These are phyloP conservation scores for Drosophila ercepeae DNA, from an alignment of 1,140 invertebrate genomes.

Conservation along the genomic window DNA sequence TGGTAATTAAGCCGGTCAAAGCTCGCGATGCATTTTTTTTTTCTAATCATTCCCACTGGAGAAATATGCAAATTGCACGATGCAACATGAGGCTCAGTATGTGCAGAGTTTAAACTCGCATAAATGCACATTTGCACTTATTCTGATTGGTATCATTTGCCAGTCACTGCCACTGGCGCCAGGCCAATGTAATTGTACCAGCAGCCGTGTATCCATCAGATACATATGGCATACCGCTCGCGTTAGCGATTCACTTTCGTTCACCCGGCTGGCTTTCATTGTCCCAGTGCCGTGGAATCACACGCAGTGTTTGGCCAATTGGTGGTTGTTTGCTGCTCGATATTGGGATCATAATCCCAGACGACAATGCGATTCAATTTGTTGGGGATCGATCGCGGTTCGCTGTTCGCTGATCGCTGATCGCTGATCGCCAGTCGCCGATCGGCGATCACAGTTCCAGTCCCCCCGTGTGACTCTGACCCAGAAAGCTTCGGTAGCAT, in stretches of 20 bases:
- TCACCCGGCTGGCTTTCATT: conserved; percentile 49
- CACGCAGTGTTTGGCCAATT: conserved; percentile 46
- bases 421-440: conserved; percentile 23
- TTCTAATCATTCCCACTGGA: conserved; percentile 20
- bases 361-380: conserved; percentile 55
- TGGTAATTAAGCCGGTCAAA: conserved; percentile 66
- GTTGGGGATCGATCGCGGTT: conserved; percentile 36
- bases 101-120: conserved; percentile 53
- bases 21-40: conserved; percentile 11
- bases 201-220: conserved; percentile 6
- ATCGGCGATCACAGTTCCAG: conserved; percentile 26
- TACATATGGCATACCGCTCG: conserved; percentile 10
- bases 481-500: conserved; percentile 63
- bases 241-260: conserved; percentile 69
- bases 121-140: conserved; percentile 80
- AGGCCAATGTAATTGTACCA: conserved; percentile 26
- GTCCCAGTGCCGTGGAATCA: conserved; percentile 23
- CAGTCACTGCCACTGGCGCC: conserved; percentile 49
- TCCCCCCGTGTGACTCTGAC: conserved; percentile 47
- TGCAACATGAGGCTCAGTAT: conserved; percentile 7
- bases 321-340: conserved; percentile 31
- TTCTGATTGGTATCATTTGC: conserved; percentile 79
- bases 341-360: conserved; percentile 55
- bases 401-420: conserved; percentile 27
- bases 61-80: conserved; percentile 68